phyloP scores from a whole-genome alignment of 1,140 invertebrate species.

The Macrobrachium nipponense region DNA sequence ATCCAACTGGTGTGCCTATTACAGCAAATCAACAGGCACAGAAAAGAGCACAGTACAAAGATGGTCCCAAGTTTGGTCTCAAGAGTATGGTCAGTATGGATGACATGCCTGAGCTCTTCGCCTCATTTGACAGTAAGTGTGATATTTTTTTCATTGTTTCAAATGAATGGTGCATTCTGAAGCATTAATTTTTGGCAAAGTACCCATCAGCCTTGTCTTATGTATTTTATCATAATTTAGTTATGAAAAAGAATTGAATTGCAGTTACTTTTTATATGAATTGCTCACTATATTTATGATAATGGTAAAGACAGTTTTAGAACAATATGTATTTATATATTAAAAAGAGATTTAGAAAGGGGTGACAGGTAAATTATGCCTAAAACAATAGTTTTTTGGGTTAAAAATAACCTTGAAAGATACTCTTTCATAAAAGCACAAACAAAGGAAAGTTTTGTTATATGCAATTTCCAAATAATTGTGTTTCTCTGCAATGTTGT shows the following conservation, averaged over 20 bases:
- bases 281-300: too few species aligned
- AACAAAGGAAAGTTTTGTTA: too few species aligned
- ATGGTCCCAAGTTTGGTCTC: constrained; percentile 79
- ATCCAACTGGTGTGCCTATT: not conserved
- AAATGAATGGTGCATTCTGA: not conserved
- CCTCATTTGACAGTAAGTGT: constrained; percentile 93
- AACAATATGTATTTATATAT: too few species aligned
- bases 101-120: constrained; percentile 93
- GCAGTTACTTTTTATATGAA: not conserved
- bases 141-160: not conserved
- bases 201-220: too few species aligned
- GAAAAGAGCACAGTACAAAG: constrained; percentile 58
- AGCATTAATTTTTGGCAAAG: not conserved
- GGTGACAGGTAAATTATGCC: too few species aligned
- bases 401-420: too few species aligned
- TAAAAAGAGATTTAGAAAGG: too few species aligned
- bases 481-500: too few species aligned
- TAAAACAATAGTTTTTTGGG: too few species aligned
- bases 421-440: too few species aligned
- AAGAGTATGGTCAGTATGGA: constrained; percentile 93
- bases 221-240: not conserved
- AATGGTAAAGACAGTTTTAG: too few species aligned
- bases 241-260: not conserved
- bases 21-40: constrained; percentile 39
- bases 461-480: too few species aligned